Base-by-base conservation (phyloP, 2,888 invertebrate species). In the Cosmia pyralina region DNA sequence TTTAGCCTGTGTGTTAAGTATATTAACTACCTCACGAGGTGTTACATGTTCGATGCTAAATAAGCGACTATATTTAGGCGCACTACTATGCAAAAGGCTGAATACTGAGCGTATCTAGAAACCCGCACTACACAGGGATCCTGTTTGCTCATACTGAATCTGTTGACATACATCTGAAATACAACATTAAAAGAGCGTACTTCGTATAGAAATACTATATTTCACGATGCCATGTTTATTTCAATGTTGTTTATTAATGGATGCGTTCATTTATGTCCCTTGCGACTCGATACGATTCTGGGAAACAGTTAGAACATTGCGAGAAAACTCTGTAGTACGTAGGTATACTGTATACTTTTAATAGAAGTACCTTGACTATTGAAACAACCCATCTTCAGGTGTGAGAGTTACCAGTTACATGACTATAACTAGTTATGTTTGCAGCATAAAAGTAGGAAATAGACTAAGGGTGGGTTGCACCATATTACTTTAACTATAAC, bases 141-240 rank as follows among this genome's bases (percentile, higher is more conserved):
- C 7, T 41, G 41, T 41, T 41, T 58, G 11, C 44, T 52, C 19
- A 38, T 38, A 60, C 19, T 52, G 46, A 53, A 53, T 53, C 22
- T 10, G n/a, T 22, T 17, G 7, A 17, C 15, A 22, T 7, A 5
- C 22, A 28, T 38, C 19, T 50, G 28, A 55, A 22, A 38, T 46
- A 28, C 41, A 48, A 28, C n/a, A 44, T 50, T n/a, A 44, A 41
- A 55, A 52, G n/a, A 63, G 34, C n/a, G 17, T 50, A 57, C 71
- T 73, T 57, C 34, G 22, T 34, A 50, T 34, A 44, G 17, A 63
- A 71, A 63, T 58, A 50, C 4, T 19, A 63, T 57, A 64, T 63
- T 46, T 48, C 22, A 34, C 15, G 44, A 58, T n/a, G 8, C 7
- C 8, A 52, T n/a, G 58, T 63, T 46, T 58, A 64, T 52, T 58